These are phyloP conservation scores for Ectemnius continuus DNA, from an alignment of 2,888 invertebrate genomes.

Conservation along the genomic window DNA sequence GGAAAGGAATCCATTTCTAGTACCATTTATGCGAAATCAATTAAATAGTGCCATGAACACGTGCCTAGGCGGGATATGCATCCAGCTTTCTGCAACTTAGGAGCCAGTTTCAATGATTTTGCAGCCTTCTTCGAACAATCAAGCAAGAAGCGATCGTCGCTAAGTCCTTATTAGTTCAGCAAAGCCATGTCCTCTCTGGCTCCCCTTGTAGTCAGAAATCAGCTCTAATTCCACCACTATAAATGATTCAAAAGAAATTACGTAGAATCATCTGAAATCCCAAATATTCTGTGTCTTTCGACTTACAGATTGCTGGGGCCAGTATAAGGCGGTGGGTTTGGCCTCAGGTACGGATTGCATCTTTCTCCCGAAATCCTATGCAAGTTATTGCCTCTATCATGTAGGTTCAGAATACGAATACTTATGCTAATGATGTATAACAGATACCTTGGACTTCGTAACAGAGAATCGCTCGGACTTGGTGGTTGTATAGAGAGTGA, in stretches of 20 bases:
- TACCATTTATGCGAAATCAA: slow-evolving; percentile 5
- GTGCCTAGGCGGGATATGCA: background rate
- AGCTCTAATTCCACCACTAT: slow-evolving; percentile 72
- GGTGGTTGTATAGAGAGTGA: slow-evolving; percentile 80
- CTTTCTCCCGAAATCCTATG: slow-evolving; percentile 69
- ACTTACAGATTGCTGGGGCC: slow-evolving; percentile 79
- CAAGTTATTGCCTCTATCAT: background rate
- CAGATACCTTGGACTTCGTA: slow-evolving; percentile 71
- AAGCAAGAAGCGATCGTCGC: slow-evolving; percentile 21
- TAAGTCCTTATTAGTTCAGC: slow-evolving; percentile 69
- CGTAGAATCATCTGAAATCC: slow-evolving; percentile 2
- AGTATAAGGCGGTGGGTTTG: slow-evolving; percentile 82
- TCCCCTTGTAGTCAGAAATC: slow-evolving; percentile 81
- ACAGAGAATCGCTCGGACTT: slow-evolving; percentile 69
- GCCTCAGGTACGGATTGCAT: slow-evolving; percentile 77
- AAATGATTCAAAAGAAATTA: slow-evolving; percentile 12
- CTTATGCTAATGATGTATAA: background rate
- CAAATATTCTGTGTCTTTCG: slow-evolving; percentile 1
- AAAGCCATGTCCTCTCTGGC: slow-evolving; percentile 80
- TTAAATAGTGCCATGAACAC: background rate
- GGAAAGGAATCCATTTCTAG: background rate
- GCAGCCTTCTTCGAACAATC: slow-evolving; percentile 35
- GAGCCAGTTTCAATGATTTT: slow-evolving; percentile 70
- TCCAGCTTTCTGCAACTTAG: slow-evolving; percentile 36
- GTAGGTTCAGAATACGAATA: background rate